Evolutionary conservation across 2,113 vertebrate species (phyloP), one percentile per base, ranked within the genome.

Genomic region (Eptesicus fuscus): DNA sequence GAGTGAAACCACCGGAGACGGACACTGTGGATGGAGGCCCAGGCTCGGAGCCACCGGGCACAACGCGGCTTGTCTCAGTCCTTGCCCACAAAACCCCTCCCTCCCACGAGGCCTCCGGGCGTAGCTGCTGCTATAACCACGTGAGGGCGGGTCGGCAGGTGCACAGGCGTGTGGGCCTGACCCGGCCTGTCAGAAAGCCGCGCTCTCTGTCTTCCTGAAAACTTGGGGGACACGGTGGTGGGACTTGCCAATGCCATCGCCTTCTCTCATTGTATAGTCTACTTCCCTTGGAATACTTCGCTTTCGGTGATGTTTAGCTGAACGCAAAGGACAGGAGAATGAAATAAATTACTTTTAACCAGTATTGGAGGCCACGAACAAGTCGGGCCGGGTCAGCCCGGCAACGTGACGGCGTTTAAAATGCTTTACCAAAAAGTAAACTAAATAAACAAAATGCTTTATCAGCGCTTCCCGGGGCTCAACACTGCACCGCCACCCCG

Each of bases 401-500:
- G 89, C 61, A 82, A 76, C 1, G 4, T 79, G 86, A 59, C 76
- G 18, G 73, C 92, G 90, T 94, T 92, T 94, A 56, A 95, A 88
- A 88, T 91, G 96, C 95, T 92, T 88, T 10, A 8, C 96, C 92
- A 67, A 23, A 56, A 56, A 9, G 22, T 9, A 56, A 56, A 56
- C 8, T 22, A 56, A 56, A 25, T 59, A 9, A 59, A 25, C 92
- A 61, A 95, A 88, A 85, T 91, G 96, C 95, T 92, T 88, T 14
- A 9, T 96, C 93, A 67, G 96, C 95, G 40, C 96, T 80, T 97
- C 95, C 65, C 83, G 88, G 95, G 95, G 90, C n/a, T 83, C 67
- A 70, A 3, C 95, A 89, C 88, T 35, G 90, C 44, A 89, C 90
- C 95, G 92, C 95, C 97, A 96, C 97, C 96, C 96, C 80, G 76